Evolutionary conservation across 2,888 invertebrate genomes (phyloP), one percentile per base, ranked within the genome.

Genomic region (Rhagophthalmus giganteus): DNA sequence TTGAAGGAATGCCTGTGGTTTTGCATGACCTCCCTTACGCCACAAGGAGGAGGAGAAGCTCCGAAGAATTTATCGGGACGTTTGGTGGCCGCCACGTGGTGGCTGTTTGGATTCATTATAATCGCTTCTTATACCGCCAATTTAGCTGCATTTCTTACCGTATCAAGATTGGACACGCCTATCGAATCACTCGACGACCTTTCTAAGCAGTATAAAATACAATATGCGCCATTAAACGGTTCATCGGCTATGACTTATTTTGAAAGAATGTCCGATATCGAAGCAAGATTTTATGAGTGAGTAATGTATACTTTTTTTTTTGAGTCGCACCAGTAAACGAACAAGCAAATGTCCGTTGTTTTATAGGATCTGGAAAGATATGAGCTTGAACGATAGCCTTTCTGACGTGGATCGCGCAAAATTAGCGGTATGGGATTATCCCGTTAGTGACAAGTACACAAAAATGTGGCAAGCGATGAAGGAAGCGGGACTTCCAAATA

Each of bases 61-160:
- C 96, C 96, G 0, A 94, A 95, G 73, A 97, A 97, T 74, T 79
- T 98, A 0, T 96, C 96, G 0, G 97, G 97, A 0, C 82, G 97
- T 37, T 77, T 98, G 7, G 88, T 98, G 0, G 97, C 97, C 0
- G 97, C 97, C 1, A 97, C 97, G 0, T 97, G 96, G 97, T 98
- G 98, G 98, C 78, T 98, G 13, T 98, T 98, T 75, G 96, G 97
- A 0, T 98, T 98, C 74, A 97, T 98, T 70, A 95, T 98, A 59
- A 97, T 98, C 69, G 98, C 98, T 2, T 96, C 96, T 0, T 98
- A 98, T 75, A 98, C 98, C 0, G 98, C 98, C 1, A 98, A 98
- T 75, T 80, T 98, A 68, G 98, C 98, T 1, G 98, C 98, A 1
- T 98, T 97, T 72, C 79, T 98, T 47, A 98, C 98, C 0, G 93